Conservation (phyloP, 23 tunicate species). For the Trididemnum nubilum region DNA sequence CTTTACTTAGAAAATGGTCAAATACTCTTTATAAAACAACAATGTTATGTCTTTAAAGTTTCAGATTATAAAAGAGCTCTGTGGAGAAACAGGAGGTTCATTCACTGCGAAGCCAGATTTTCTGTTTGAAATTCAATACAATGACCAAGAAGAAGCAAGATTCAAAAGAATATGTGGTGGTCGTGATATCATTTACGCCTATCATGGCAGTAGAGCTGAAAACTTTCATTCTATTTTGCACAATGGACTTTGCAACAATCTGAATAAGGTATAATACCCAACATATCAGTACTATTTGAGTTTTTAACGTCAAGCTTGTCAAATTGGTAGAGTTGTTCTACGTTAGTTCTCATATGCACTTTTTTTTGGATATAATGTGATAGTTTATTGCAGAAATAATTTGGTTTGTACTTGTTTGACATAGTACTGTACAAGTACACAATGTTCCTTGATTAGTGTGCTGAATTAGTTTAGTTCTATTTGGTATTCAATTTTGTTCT, state of each 20-base stretch:
- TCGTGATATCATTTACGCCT: constrained; percentile 47
- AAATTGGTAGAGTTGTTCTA: no score
- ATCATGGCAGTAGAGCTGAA: constrained; percentile 85
- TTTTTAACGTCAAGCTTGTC: no score
- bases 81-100: neutral
- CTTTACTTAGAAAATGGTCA: no score
- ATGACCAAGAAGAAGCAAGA: constrained; percentile 38
- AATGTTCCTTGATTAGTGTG: no score
- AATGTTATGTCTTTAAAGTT: no score
- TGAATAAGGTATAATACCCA: constrained; percentile 61
- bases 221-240: constrained; percentile 85
- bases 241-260: constrained; percentile 63
- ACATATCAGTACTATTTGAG: no score
- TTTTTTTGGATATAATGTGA: neutral
- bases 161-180: constrained; percentile 32
- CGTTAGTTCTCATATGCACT: neutral
- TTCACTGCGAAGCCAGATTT: constrained; percentile 41
- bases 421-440: no score
- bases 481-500: no score
- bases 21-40: no score
- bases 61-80: constrained; percentile 3
- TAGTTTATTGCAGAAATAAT: no score
- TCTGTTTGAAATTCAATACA: constrained; percentile 60
- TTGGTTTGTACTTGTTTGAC: no score
- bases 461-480: no score